Evolutionary conservation across 2,888 invertebrate species (phyloP).

Genomic region (Drepanosiphum platanoidis): DNA sequence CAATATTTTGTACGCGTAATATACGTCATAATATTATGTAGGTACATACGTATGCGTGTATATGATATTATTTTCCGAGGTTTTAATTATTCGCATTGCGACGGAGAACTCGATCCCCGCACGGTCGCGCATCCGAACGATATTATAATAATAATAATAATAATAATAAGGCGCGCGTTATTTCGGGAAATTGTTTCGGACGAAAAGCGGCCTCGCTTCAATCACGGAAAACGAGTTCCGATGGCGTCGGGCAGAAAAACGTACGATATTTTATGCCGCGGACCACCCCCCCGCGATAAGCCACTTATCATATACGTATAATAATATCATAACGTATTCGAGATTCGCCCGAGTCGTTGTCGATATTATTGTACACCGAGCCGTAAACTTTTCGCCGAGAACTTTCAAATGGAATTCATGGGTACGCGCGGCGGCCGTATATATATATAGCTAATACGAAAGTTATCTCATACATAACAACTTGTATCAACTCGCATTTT

Average conservation of each 20-base stretch:
- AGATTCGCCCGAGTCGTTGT: constrained; percentile 29
- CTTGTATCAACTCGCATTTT: constrained; percentile 33
- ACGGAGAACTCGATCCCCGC: background rate
- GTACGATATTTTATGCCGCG: background rate
- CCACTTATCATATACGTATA: no score
- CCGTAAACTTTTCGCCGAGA: constrained; percentile 45
- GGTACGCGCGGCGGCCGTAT: background rate
- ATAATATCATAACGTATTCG: constrained; percentile 45
- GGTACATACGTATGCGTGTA: background rate
- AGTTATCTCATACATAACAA: constrained; percentile 50
- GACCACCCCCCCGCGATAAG: constrained; percentile 38
- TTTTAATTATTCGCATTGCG: background rate
- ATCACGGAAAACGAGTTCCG: background rate
- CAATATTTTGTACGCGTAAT: background rate
- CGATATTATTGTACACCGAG: constrained; percentile 49
- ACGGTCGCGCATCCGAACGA: background rate
- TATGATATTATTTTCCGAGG: background rate
- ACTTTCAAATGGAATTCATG: constrained; percentile 30
- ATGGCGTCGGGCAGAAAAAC: background rate
- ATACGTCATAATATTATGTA: no score
- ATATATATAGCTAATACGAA: constrained; percentile 24
- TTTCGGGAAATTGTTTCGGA: background rate
- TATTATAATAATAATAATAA: no score
- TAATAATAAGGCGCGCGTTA: no score
- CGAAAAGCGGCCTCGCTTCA: background rate